Evolutionary conservation across 2,888 invertebrate genomes (phyloP).

Genomic region (Smittia sp.): DNA sequence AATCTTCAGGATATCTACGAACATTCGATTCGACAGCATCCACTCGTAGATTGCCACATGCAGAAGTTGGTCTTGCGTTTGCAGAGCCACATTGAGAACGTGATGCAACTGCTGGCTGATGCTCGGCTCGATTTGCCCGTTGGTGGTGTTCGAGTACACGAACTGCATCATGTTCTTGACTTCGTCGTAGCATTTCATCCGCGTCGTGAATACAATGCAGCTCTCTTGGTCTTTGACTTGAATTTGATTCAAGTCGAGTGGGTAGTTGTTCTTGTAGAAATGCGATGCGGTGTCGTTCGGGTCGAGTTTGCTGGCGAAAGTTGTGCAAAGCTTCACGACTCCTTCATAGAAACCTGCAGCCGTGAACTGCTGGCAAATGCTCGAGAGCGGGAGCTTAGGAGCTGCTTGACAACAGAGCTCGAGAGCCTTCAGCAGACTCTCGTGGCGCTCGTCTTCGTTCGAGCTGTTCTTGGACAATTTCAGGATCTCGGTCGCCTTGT

Average conservation of each 20-base stretch:
- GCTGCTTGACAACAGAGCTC: constrained; percentile 86
- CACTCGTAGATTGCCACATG: constrained; percentile 92
- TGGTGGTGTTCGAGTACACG: constrained; percentile 46
- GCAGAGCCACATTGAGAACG: constrained; percentile 57
- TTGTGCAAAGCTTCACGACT: constrained; percentile 81
- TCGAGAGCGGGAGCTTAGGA: constrained; percentile 77
- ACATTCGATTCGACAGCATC: constrained; percentile 76
- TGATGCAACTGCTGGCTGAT: constrained; percentile 56
- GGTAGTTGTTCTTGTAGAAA: constrained; percentile 82
- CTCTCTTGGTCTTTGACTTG: constrained; percentile 76
- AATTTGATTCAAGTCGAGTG: constrained; percentile 46
- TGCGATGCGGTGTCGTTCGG: constrained; percentile 71
- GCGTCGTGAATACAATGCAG: constrained; percentile 66
- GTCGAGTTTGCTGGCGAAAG: constrained; percentile 83
- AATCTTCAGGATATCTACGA: constrained; percentile 63
- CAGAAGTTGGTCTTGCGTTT: constrained; percentile 78
- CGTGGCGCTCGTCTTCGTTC: constrained; percentile 72
- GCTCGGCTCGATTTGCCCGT: constrained; percentile 43
- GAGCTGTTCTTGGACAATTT: constrained; percentile 74
- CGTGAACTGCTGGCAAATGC: constrained; percentile 81
- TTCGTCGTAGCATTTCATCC: constrained; percentile 86
- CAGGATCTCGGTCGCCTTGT: constrained; percentile 89
- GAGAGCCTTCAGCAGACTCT: constrained; percentile 73
- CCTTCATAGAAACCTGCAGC: constrained; percentile 80
- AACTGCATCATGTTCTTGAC: constrained; percentile 74